A percentile compares a stretch with the other conserved stretches of the same genome.
Conservation (phyloP, 2,113 vertebrate species). For the Osmerus mordax region DNA sequence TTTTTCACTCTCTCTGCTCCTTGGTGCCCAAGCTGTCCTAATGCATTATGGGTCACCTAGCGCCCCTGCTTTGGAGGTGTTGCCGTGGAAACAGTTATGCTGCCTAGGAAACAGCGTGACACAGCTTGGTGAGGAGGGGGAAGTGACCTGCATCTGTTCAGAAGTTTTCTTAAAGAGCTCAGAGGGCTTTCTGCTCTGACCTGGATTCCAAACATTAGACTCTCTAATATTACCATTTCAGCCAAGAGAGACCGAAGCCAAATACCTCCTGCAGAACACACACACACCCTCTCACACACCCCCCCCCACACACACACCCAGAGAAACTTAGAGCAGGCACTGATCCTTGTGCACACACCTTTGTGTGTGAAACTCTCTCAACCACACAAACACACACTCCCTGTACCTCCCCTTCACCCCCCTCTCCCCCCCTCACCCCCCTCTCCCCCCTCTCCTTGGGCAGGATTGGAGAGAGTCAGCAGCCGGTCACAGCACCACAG, state of each 20-base stretch:
- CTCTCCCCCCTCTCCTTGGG: neutral
- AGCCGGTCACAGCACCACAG: slow-evolving; percentile 34
- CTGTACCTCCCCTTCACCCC: neutral
- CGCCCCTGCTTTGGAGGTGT: neutral
- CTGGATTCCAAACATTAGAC: slow-evolving; percentile 61
- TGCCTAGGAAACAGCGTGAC: neutral
- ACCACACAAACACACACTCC: slow-evolving; percentile 16
- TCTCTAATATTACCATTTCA: slow-evolving; percentile 55
- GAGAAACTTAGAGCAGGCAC: no score
- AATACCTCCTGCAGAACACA: slow-evolving; percentile 34
- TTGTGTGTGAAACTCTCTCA: neutral
- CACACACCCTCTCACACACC: slow-evolving; percentile 31
- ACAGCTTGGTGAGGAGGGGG: neutral
- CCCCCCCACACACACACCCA: slow-evolving; percentile 11
- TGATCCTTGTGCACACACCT: no score
- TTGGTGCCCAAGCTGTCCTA: slow-evolving; percentile 10
- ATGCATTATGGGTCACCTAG: slow-evolving; percentile 26
- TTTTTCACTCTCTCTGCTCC: slow-evolving; percentile 7
- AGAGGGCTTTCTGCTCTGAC: slow-evolving; percentile 50
- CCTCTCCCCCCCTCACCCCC: neutral
- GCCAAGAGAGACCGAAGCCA: slow-evolving; percentile 55
- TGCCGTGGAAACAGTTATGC: slow-evolving; percentile 25
- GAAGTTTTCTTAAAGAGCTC: slow-evolving; percentile 45
- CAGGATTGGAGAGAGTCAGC: slow-evolving; percentile 25
- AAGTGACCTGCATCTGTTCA: slow-evolving; percentile 22